Evolutionary conservation across 2,888 invertebrate species (phyloP).

Genomic region (Rhodophaea formosa): DNA sequence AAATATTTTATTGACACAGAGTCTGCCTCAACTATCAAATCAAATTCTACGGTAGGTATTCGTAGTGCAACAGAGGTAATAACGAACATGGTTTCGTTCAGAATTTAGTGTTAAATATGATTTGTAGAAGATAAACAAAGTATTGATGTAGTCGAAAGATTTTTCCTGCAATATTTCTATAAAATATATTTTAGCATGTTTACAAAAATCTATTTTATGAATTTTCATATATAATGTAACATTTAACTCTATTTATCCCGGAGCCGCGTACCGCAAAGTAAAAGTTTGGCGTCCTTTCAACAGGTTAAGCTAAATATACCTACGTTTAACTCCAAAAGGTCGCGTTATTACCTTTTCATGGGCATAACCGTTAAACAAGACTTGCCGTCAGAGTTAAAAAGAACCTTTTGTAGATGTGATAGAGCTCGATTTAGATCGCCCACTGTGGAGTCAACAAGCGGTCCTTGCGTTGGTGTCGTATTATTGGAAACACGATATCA

Average conservation of each 20-base stretch:
- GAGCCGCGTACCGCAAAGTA: conserved; percentile 1
- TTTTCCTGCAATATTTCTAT: no score
- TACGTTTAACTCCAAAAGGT: conserved; percentile 17
- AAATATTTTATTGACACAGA: no score
- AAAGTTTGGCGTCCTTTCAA: conserved; percentile 18
- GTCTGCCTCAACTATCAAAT: no score
- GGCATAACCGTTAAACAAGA: conserved; percentile 17
- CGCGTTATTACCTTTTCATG: conserved; percentile 20
- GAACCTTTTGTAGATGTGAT: background rate
- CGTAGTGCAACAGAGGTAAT: no score
- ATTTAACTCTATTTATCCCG: background rate
- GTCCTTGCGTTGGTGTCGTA: conserved; percentile 4
- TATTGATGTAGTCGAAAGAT: no score
- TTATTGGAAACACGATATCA: conserved; percentile 15
- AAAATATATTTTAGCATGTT: no score
- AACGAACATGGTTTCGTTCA: no score
- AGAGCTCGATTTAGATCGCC: conserved; percentile 1
- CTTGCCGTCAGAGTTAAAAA: background rate
- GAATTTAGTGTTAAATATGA: no score
- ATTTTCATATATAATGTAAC: no score
- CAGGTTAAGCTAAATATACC: conserved; percentile 19
- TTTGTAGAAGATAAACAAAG: no score
- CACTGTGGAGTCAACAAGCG: conserved; percentile 1
- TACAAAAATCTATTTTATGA: no score
- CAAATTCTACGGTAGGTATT: no score